A percentile compares a stretch with the other conserved stretches of the same genome.
Conservation (phyloP, 2,113 vertebrate genomes). For the Ahaetulla prasina region DNA sequence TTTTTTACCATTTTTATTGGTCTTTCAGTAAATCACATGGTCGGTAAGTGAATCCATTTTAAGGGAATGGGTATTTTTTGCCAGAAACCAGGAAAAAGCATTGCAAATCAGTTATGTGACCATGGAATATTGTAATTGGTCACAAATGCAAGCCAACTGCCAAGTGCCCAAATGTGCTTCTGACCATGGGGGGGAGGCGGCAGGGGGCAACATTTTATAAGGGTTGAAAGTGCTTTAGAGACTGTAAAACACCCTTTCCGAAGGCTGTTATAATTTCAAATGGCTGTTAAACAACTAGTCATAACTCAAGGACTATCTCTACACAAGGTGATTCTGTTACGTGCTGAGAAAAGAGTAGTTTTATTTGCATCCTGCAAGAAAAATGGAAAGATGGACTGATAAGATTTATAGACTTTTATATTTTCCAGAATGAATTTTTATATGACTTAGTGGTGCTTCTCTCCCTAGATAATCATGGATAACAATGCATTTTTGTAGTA, state of each 20-base stretch:
- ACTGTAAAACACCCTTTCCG: too few species aligned
- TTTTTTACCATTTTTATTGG: neutral
- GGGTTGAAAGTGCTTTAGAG: neutral
- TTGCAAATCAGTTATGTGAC: neutral
- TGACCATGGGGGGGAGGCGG: neutral
- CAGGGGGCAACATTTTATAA: too few species aligned
- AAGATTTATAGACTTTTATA: neutral
- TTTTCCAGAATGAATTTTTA: neutral
- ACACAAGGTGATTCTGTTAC: neutral
- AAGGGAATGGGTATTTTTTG: neutral
- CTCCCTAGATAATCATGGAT: neutral
- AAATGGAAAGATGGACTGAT: neutral
- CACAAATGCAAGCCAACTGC: neutral
- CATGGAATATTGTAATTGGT: neutral
- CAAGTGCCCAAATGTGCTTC: neutral
- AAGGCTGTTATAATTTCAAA: neutral
- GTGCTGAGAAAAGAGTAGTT: neutral
- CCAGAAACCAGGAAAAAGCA: too few species aligned
- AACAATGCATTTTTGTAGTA: neutral
- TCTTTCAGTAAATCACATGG: neutral
- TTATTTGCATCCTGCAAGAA: neutral
- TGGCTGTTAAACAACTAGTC: neutral
- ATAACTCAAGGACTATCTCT: neutral
- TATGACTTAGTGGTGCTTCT: neutral
- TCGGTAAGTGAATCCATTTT: neutral